A percentile compares a stretch with the other conserved stretches of the same genome.
These are phyloP conservation scores for Pedionomus torquatus DNA, from an alignment of 2,113 vertebrate species.

Conservation along the genomic window DNA sequence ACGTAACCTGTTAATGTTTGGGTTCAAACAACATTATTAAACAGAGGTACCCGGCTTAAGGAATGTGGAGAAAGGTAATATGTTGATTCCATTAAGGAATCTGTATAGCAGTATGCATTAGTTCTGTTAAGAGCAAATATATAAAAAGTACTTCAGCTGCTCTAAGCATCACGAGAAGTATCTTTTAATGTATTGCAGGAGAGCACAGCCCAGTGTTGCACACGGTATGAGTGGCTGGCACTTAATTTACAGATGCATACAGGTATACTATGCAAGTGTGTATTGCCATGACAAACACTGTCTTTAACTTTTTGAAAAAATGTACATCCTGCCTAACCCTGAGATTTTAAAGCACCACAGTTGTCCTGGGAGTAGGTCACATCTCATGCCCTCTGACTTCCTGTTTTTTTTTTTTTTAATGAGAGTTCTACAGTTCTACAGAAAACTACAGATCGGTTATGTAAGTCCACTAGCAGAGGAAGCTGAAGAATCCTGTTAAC, in stretches of 20 bases:
- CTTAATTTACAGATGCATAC: constrained; percentile 79
- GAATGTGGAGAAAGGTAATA: constrained; percentile 89
- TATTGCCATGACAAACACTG: constrained; percentile 76
- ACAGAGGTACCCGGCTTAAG: constrained; percentile 76
- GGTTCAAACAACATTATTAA: constrained; percentile 46
- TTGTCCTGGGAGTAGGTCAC: constrained; percentile 64
- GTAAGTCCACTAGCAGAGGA: constrained; percentile 35
- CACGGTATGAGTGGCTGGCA: constrained; percentile 75
- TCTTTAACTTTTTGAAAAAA: constrained; percentile 72
- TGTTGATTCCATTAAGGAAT: constrained; percentile 96
- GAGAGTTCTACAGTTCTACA: constrained; percentile 45
- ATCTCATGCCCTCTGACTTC: constrained; percentile 51
- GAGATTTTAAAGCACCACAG: constrained; percentile 67
- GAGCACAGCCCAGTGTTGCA: constrained; percentile 72
- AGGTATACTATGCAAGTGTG: constrained; percentile 92
- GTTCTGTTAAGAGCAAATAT: constrained; percentile 86
- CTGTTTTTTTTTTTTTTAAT: constrained; percentile 30
- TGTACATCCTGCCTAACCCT: constrained; percentile 67
- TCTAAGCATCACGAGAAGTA: constrained; percentile 76
- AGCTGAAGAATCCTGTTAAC: neutral
- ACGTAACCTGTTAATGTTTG: constrained; percentile 67
- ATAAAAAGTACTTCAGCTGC: constrained; percentile 81
- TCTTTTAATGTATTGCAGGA: constrained; percentile 77
- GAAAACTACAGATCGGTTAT: constrained; percentile 42
- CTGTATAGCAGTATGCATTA: constrained; percentile 85